Evolutionary conservation across 2,888 invertebrate species (phyloP), one percentile per base, ranked within the genome.

Genomic region (Tribolium freemani): DNA sequence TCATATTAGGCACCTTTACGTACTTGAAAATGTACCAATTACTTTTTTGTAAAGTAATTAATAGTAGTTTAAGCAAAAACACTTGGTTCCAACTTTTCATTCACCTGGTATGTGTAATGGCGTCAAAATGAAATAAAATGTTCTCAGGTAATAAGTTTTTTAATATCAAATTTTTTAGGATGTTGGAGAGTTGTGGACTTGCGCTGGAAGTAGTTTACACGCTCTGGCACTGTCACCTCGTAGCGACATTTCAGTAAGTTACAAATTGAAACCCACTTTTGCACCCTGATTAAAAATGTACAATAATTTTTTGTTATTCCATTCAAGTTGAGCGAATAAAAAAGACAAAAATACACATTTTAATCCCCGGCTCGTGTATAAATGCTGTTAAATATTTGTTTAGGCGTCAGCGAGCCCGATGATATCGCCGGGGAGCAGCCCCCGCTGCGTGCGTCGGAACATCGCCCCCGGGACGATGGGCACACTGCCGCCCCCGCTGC

Each of bases 381-480:
- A 16, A 21, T 26, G 45, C 38, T 9, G 13, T 51, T 38, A 38
- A 20, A 38, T 38, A 38, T 38, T 38, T 38, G 8, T 38, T n/a
- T 79, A 89, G 88, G 86, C 85, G 53, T 88, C 88, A 50, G 86
- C 88, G 70, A 90, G 89, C 81, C 89, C 89, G 1, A 87, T 89
- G 86, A 88, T 89, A 74, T 90, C 90, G 6, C 90, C 90, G 0
- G 87, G 90, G 69, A 88, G 88, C 73, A 91, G 91, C 45, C 91
- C 91, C 0, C 87, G 88, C 68, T 83, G 83, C 45, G 73, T 83
- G 21, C 81, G 88, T 11, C 83, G 87, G 44, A 87, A 85, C 71
- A 79, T 82, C 38, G 85, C 86, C 1, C 84, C 84, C 6, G 84
- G 83, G n/a, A 83, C 80, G n/a, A 76, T 83, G n/a, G 81, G 81